Evolutionary conservation across 2,113 vertebrate species (phyloP), one percentile per base, ranked within the genome.

Genomic region (Mobula hypostoma): DNA sequence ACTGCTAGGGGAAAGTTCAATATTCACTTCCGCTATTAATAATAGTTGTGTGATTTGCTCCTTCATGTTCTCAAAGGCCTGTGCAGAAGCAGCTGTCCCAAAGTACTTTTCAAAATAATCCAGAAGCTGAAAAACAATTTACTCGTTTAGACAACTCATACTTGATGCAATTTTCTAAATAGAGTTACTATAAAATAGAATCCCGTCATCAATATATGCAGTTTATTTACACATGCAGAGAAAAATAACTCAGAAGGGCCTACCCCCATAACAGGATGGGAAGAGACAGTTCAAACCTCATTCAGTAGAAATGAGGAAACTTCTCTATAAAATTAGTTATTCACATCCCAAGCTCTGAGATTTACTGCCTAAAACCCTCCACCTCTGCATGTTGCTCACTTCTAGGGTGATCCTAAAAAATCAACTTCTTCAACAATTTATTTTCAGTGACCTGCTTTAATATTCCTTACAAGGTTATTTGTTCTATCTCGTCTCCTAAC

Each of bases 21-120:
- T 97, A 95, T 97, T 95, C 15, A 96, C 95, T 74, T 97, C 96
- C 1, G 97, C 96, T 9, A 96, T 96, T 87, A 97, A 95, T n/a
- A 99, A 95, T 94, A 98, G 97, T 94, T 97, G 97, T 95, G 95
- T 97, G 94, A 99, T 97, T 87, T 96, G 97, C 94, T 96, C 96
- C 95, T 97, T 99, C 95, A 98, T 95, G 93, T 97, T 97, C 40
- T 95, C 96, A 95, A 98, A 96, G 56, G 97, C 97, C 95, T 97
- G 96, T 29, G 96, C 96, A 94, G 98, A 97, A 63, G 95, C 95
- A 58, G 85, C 63, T 36, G 95, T 95, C 94, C 95, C 97, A 82
- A 98, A 96, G 95, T 97, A 97, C 95, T 97, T 96, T 95, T 96
- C 96, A 96, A 98, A 98, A 96, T 98, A 98, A 0, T 92, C 96